A percentile compares a stretch with the other conserved stretches of the same genome.
Conservation (phyloP, 2,113 vertebrate genomes). For the Ia io region DNA sequence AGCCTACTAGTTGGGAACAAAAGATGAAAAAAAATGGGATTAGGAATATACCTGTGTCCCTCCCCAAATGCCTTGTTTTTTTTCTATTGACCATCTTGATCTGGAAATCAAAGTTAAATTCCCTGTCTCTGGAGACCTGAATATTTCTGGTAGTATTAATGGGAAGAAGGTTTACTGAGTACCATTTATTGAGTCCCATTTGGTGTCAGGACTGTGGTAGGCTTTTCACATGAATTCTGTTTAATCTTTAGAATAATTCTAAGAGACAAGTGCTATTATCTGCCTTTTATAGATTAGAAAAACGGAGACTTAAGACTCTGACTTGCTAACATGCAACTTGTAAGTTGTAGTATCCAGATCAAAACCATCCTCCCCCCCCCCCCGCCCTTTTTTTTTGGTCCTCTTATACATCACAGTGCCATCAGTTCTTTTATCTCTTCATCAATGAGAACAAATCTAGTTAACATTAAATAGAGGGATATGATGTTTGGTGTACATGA, state of each 20-base stretch:
- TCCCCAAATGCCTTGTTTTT: background rate
- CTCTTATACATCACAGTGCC: background rate
- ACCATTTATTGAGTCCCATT: background rate
- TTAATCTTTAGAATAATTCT: slow-evolving; percentile 1
- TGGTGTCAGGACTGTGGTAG: background rate
- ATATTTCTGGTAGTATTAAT: background rate
- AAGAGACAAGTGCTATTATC: background rate
- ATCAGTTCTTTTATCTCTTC: background rate
- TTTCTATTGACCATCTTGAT: background rate
- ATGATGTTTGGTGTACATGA: background rate
- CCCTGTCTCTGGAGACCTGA: background rate
- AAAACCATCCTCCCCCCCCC: background rate
- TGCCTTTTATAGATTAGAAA: background rate
- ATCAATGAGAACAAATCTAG: background rate
- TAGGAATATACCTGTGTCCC: background rate
- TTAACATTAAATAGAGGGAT: background rate
- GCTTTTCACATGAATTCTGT: background rate
- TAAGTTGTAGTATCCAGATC: background rate
- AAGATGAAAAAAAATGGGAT: background rate
- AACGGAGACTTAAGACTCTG: background rate
- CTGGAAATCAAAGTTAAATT: background rate
- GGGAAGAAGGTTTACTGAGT: background rate
- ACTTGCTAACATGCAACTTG: background rate
- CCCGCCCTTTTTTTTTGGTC: background rate
- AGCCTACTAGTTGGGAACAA: background rate